A percentile compares a stretch with the other conserved stretches of the same genome.
Conservation (phyloP, 1,140 invertebrate species). For the Drosophila grimshawi region DNA sequence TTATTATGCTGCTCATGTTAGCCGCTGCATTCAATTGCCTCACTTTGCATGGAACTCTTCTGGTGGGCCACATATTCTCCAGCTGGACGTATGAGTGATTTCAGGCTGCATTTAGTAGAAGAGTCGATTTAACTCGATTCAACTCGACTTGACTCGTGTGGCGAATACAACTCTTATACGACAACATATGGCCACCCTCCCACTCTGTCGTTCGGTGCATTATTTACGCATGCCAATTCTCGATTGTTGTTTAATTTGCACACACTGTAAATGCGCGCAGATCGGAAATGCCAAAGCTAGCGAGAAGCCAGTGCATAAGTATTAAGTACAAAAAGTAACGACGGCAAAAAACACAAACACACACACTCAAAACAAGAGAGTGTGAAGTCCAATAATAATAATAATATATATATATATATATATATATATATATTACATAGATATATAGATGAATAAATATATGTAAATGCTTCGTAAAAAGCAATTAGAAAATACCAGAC, state of each 20-base stretch:
- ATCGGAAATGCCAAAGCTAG: slow-evolving; percentile 68
- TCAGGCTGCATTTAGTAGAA: slow-evolving; percentile 1
- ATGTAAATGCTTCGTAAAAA: too few species aligned
- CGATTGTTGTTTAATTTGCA: slow-evolving; percentile 28
- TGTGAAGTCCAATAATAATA: not conserved
- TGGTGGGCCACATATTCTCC: not conserved
- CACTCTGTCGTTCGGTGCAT: slow-evolving; percentile 1
- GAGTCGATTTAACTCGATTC: not conserved
- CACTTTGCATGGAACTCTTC: not conserved
- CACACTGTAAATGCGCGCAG: slow-evolving; percentile 20
- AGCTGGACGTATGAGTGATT: slow-evolving; percentile 19
- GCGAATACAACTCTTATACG: slow-evolving; percentile 16
- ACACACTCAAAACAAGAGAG: slow-evolving; percentile 7
- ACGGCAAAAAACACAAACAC: slow-evolving; percentile 5
- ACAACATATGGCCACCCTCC: not conserved
- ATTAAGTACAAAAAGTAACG: not conserved
- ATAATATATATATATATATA: too few species aligned
- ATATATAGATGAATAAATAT: too few species aligned
- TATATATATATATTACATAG: too few species aligned
- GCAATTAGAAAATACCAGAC: too few species aligned
- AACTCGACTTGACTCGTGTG: not conserved
- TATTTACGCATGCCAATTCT: slow-evolving; percentile 14
- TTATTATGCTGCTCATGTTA: too few species aligned
- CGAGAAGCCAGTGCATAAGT: slow-evolving; percentile 7
- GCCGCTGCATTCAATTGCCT: too few species aligned